Conservation (phyloP, 2,113 vertebrate species). For the mouse (Mus musculus) region GRCm39 chr5:123961501-123962000, state of each 20-base stretch:
- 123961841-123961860: background rate
- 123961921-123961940: background rate
- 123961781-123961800: background rate
- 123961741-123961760: background rate
- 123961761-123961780: background rate
- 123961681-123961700: too few relatives aligned
- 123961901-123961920: background rate
- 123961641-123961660: background rate
- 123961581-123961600: background rate
- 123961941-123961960: background rate
- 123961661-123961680: background rate
- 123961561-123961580: background rate
- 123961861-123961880: background rate
- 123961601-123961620: background rate
- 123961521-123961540: background rate
- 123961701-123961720: background rate
- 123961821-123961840: background rate
- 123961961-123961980: background rate
- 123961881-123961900: background rate
- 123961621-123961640: background rate
- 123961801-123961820: background rate
- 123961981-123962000: background rate
- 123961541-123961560: background rate
- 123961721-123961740: background rate
- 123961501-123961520: background rate